A percentile compares a stretch with the other conserved stretches of the same genome.
Conservation (phyloP, 2,113 vertebrate genomes). For the Perca fluviatilis region DNA sequence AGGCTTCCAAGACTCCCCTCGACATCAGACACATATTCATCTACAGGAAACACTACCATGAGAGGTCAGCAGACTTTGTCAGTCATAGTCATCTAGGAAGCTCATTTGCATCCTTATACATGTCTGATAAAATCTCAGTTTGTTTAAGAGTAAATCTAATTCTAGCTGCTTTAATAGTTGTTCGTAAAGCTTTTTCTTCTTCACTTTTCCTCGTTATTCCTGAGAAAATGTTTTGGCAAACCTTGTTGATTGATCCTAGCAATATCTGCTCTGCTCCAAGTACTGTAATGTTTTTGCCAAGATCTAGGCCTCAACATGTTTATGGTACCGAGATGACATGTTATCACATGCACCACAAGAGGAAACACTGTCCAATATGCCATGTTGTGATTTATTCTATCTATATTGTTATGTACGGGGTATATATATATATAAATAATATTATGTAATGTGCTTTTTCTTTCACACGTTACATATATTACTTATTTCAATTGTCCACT, state of each 20-base stretch:
- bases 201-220: neutral
- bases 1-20: neutral
- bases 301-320: neutral
- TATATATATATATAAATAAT: neutral
- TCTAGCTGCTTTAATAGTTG: neutral
- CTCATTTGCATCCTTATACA: neutral
- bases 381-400: neutral
- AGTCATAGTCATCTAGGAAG: neutral
- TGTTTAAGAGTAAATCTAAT: neutral
- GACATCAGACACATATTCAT: neutral
- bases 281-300: neutral
- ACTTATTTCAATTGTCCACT: neutral
- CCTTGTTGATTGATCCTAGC: neutral
- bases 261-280: neutral
- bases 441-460: neutral
- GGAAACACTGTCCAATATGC: neutral
- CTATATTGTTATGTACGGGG: neutral
- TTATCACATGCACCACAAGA: neutral
- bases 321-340: neutral
- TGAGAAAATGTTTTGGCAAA: slow-evolving; percentile 3
- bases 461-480: neutral
- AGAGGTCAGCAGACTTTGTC: neutral
- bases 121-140: slow-evolving; percentile 2
- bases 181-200: neutral
- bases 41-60: neutral